Percentiles rank a stretch among this genome's conserved stretches.
Evolutionary conservation across 2,797 vertebrate genomes (phyloP).

Genomic region (Poeciliopsis presidionis): DNA sequence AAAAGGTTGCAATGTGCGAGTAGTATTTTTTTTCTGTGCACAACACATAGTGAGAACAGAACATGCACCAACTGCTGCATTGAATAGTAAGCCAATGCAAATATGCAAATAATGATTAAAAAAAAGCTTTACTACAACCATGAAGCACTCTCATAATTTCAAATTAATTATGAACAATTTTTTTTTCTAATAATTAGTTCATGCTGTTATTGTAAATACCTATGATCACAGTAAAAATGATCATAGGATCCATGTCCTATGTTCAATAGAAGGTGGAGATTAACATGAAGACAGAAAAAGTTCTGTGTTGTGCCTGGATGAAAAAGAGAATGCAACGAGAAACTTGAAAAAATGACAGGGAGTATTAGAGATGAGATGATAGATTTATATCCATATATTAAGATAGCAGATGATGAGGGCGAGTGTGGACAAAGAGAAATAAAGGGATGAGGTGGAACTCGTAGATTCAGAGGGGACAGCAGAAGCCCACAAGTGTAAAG

Average conservation of each 20-base stretch:
- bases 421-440: neutral
- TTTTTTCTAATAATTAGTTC: neutral
- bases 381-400: neutral
- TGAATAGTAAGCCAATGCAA: neutral
- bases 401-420: neutral
- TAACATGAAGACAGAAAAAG: neutral
- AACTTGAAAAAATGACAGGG: neutral
- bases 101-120: no score
- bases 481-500: conserved; percentile 43
- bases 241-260: neutral
- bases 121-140: no score
- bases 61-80: neutral
- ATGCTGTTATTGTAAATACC: neutral
- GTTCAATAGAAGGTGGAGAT: neutral
- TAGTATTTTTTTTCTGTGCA: neutral
- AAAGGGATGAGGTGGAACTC: conserved; percentile 11
- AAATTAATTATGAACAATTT: no score
- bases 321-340: neutral
- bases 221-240: neutral
- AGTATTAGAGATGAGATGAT: neutral
- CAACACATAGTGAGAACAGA: neutral
- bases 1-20: neutral
- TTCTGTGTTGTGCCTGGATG: neutral
- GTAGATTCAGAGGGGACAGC: conserved; percentile 13
- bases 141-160: no score